Conservation (phyloP, 2,113 vertebrate species). For the Poeciliopsis prolifica region DNA sequence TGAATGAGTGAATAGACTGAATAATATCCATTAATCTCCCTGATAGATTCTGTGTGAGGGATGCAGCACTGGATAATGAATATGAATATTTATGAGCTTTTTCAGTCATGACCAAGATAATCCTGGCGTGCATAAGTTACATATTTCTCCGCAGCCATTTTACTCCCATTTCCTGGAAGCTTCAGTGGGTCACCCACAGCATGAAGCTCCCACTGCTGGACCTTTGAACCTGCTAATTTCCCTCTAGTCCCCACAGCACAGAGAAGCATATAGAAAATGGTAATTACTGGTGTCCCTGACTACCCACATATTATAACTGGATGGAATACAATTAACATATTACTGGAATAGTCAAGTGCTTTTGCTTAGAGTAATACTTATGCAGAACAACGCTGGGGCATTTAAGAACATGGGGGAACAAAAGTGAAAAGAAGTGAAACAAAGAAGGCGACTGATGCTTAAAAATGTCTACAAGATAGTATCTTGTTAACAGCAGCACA, state of each 20-base stretch:
- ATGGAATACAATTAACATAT: conserved; percentile 65
- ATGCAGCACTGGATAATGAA: conserved; percentile 64
- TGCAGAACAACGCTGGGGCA: conserved; percentile 37
- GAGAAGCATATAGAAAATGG: conserved; percentile 61
- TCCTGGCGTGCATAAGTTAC: conserved; percentile 51
- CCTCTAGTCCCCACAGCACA: conserved; percentile 39
- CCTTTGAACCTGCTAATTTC: conserved; percentile 73
- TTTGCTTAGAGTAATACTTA: conserved; percentile 21
- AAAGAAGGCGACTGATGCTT: neutral
- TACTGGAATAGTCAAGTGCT: conserved; percentile 35
- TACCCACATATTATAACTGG: conserved; percentile 70
- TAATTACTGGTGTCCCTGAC: conserved; percentile 58
- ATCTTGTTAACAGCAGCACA: neutral
- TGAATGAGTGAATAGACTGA: conserved; percentile 60
- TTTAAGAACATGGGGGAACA: conserved; percentile 17
- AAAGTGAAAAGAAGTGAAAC: neutral
- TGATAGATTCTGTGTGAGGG: conserved; percentile 61
- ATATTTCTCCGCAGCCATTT: conserved; percentile 40
- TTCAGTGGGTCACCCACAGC: conserved; percentile 59
- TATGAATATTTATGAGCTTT: conserved; percentile 68
- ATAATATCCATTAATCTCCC: conserved; percentile 68
- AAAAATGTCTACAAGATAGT: neutral
- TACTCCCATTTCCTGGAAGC: conserved; percentile 47
- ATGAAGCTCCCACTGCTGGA: conserved; percentile 38
- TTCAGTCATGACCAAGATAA: conserved; percentile 61